Conservation (phyloP, 2,888 invertebrate genomes). For the Aethes cnicana region DNA sequence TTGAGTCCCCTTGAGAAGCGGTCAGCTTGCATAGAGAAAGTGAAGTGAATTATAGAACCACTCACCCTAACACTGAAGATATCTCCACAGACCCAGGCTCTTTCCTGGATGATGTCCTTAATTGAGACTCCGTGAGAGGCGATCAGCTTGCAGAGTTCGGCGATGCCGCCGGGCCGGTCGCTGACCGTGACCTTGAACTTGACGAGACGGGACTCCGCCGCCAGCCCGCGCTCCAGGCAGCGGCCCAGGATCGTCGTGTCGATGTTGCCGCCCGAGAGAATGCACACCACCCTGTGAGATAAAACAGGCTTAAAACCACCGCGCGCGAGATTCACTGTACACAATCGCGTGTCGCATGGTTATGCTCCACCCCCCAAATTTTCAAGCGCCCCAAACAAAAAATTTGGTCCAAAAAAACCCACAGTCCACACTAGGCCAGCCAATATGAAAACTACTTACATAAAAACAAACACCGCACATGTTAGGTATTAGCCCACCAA, state of each 20-base stretch:
- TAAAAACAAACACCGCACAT: no score
- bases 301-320: no score
- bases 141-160: slow-evolving; percentile 90
- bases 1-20: slow-evolving; percentile 90
- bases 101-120: slow-evolving; percentile 97
- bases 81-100: slow-evolving; percentile 96
- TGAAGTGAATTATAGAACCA: no score
- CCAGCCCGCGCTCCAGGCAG: slow-evolving; percentile 93
- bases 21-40: slow-evolving; percentile 90
- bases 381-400: no score
- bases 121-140: slow-evolving; percentile 92
- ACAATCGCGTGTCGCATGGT: no score
- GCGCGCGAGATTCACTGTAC: no score
- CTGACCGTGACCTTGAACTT: slow-evolving; percentile 85
- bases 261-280: slow-evolving; percentile 94
- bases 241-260: slow-evolving; percentile 95
- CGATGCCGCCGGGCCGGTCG: slow-evolving; percentile 94
- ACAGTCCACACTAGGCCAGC: no score
- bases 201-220: slow-evolving; percentile 90
- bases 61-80: slow-evolving; percentile 85
- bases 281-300: slow-evolving; percentile 87
- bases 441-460: no score
- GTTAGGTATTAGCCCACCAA: no score
- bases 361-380: no score
- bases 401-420: no score